phyloP scores from a whole-genome alignment of 1,140 invertebrate genomes.

The Eciton burchellii region DNA sequence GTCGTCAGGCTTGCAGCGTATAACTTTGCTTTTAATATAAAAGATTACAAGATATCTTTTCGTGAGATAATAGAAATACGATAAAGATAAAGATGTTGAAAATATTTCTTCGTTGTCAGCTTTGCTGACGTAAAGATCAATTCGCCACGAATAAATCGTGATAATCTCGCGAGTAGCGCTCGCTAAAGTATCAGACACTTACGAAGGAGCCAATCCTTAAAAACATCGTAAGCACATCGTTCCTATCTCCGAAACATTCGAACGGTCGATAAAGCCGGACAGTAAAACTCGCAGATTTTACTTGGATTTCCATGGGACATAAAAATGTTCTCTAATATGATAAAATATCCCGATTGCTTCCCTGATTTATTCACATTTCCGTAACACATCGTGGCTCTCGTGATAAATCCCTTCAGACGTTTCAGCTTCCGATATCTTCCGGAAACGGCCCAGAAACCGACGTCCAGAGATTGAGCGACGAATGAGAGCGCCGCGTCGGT shows the following conservation, averaged over 20 bases:
- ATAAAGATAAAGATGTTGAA: too few relatives aligned
- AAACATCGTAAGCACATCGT: background rate
- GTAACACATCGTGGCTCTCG: too few relatives aligned
- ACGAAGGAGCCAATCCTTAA: background rate
- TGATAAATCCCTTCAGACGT: background rate
- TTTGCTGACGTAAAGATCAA: too few relatives aligned
- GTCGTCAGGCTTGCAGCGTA: too few relatives aligned
- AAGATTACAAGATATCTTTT: too few relatives aligned
- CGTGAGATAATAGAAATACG: too few relatives aligned
- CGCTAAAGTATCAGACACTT: background rate
- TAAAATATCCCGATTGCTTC: background rate
- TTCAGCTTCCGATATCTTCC: background rate
- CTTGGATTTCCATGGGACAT: background rate
- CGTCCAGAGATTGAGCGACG: too few relatives aligned
- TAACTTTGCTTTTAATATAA: too few relatives aligned
- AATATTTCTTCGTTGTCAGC: too few relatives aligned
- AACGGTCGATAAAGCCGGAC: slow-evolving; percentile 1
- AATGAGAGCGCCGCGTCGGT: background rate
- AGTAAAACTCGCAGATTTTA: slow-evolving; percentile 1
- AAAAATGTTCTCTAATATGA: background rate
- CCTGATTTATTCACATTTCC: background rate
- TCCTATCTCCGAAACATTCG: background rate
- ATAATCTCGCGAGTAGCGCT: background rate
- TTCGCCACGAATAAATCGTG: too few relatives aligned
- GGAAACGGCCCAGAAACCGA: background rate